A percentile compares a stretch with the other conserved stretches of the same genome.
phyloP scores from a whole-genome alignment of 2,888 invertebrate species.

The Philereme vetulata region DNA sequence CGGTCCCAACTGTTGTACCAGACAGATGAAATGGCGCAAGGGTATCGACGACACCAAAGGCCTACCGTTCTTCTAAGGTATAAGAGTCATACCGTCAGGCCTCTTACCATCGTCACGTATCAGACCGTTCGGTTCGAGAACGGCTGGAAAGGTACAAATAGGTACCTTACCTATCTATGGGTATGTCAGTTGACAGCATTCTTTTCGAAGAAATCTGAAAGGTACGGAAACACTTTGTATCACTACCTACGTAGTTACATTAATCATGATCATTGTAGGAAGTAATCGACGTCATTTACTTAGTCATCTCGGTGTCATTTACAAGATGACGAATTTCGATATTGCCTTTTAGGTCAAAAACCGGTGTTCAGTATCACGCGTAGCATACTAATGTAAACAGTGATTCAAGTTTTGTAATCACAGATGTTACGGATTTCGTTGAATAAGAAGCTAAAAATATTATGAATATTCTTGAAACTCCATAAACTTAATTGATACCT shows the following conservation, averaged over 20 bases:
- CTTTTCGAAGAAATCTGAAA: slow-evolving; percentile 6
- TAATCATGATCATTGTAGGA: slow-evolving; percentile 13
- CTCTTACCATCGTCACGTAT: no score
- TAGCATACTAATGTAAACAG: slow-evolving; percentile 1
- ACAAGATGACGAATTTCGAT: slow-evolving; percentile 14
- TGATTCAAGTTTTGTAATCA: slow-evolving; percentile 12
- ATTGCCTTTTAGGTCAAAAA: background rate
- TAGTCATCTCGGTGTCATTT: slow-evolving; percentile 18
- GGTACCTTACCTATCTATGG: no score
- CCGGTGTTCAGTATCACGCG: background rate
- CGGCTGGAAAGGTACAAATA: no score
- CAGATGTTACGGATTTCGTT: background rate
- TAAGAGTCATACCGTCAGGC: no score
- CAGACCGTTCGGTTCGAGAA: no score
- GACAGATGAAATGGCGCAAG: no score
- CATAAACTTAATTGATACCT: no score
- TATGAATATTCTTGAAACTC: no score
- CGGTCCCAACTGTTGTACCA: no score
- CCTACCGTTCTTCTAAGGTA: no score
- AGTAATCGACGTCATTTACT: slow-evolving; percentile 14
- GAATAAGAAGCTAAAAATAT: no score
- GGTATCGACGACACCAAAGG: no score
- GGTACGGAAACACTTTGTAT: slow-evolving; percentile 7
- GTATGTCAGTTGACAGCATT: background rate
- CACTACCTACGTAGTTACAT: background rate